Percentiles rank a stretch among this genome's conserved stretches.
Conservation (phyloP, 1,140 invertebrate genomes). For the Bombus pyrosoma region DNA sequence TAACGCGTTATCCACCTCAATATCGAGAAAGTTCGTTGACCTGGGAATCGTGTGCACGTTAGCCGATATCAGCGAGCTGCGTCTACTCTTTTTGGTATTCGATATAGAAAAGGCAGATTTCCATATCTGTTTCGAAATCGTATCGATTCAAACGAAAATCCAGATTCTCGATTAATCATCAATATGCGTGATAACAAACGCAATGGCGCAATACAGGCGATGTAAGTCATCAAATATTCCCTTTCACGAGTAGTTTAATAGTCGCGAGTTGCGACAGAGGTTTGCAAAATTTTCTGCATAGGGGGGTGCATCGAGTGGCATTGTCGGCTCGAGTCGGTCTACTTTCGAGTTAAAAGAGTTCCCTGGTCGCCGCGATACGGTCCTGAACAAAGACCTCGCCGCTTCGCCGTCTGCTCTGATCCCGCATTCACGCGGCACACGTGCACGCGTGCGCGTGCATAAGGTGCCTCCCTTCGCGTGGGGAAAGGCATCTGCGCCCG, state of each 20-base stretch:
- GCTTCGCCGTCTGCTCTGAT: not conserved
- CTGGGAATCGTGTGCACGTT: constrained; percentile 12
- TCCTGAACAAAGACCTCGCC: constrained; percentile 15
- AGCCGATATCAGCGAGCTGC: not conserved
- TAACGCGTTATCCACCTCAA: constrained; percentile 56
- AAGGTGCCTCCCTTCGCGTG: constrained; percentile 4
- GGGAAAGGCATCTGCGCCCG: constrained; percentile 19
- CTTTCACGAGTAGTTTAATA: too few species aligned
- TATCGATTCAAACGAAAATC: too few species aligned
- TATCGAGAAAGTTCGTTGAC: constrained; percentile 52
- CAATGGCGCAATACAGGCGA: too few species aligned
- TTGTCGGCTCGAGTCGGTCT: not conserved
- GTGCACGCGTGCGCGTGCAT: constrained; percentile 25
- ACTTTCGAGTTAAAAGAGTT: not conserved
- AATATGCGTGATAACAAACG: too few species aligned
- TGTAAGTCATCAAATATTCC: too few species aligned
- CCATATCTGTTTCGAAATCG: not conserved
- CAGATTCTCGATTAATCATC: too few species aligned
- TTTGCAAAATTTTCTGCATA: not conserved
- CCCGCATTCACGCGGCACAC: constrained; percentile 19
- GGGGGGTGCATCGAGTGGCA: not conserved
- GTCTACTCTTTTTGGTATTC: not conserved
- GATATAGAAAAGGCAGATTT: not conserved
- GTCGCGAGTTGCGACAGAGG: too few species aligned
- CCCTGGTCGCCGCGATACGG: not conserved